Conservation (phyloP, 1,140 invertebrate genomes). For the Phocides pigmalion region DNA sequence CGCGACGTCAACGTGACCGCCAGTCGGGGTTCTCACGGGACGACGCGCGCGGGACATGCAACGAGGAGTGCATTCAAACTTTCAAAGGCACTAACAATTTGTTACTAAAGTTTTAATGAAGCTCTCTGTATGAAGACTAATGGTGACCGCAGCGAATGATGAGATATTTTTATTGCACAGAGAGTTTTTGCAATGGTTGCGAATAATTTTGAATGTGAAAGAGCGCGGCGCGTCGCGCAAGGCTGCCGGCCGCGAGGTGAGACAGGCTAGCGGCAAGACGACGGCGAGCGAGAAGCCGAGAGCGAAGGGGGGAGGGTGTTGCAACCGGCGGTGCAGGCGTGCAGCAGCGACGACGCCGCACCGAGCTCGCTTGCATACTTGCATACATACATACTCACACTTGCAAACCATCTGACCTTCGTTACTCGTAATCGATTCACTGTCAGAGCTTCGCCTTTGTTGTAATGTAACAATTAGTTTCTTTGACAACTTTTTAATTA, state of each 20-base stretch:
- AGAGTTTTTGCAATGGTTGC: constrained; percentile 82
- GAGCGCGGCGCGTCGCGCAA: constrained; percentile 83
- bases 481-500: constrained; percentile 33
- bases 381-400: constrained; percentile 79
- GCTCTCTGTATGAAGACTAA: constrained; percentile 72
- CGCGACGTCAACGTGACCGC: constrained; percentile 90
- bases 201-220: constrained; percentile 83
- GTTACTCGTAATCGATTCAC: constrained; percentile 79
- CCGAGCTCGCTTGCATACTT: constrained; percentile 82
- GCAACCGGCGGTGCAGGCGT: constrained; percentile 82
- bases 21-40: constrained; percentile 89
- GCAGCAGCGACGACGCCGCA: constrained; percentile 82
- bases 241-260: constrained; percentile 81
- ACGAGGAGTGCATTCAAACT: constrained; percentile 85
- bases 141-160: constrained; percentile 69
- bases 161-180: constrained; percentile 79
- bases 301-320: constrained; percentile 79
- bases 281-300: constrained; percentile 80
- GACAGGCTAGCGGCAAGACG: constrained; percentile 82
- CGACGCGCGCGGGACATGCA: constrained; percentile 89
- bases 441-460: constrained; percentile 71
- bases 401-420: constrained; percentile 78
- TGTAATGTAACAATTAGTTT: constrained; percentile 51
- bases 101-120: constrained; percentile 66
- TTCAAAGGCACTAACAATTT: constrained; percentile 74